A percentile compares a stretch with the other conserved stretches of the same genome.
Evolutionary conservation across 2,113 vertebrate species (phyloP).

Genomic region (Echinops telfairi): DNA sequence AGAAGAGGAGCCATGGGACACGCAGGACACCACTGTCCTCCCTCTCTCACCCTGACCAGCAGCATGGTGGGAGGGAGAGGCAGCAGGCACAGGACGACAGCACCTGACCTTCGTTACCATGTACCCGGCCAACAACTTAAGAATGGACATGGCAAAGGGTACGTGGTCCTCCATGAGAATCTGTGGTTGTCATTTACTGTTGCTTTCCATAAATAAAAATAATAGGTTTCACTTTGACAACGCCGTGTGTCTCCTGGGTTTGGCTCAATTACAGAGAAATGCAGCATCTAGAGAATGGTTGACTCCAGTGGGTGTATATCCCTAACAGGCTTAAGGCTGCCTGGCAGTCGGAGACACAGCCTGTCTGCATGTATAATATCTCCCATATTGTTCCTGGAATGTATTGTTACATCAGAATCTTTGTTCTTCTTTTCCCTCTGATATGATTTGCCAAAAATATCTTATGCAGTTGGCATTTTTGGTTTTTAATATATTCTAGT

Average conservation of each 20-base stretch:
- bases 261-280: neutral
- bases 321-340: neutral
- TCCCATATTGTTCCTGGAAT: neutral
- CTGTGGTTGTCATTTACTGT: neutral
- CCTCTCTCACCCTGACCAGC: too few species aligned
- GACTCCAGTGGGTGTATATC: neutral
- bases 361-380: neutral
- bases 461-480: constrained; percentile 18
- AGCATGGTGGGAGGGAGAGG: neutral
- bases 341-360: neutral
- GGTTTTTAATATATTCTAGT: neutral
- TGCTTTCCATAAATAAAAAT: neutral
- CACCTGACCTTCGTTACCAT: neutral
- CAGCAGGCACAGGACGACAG: neutral
- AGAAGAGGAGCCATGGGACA: neutral
- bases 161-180: neutral
- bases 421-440: neutral
- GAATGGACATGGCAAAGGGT: neutral
- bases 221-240: neutral
- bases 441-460: neutral
- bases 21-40: neutral
- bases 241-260: neutral
- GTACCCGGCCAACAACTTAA: neutral
- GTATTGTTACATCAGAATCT: neutral
- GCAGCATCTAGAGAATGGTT: neutral